Conservation (phyloP, 2,888 invertebrate species). For the Hedya salicella region DNA sequence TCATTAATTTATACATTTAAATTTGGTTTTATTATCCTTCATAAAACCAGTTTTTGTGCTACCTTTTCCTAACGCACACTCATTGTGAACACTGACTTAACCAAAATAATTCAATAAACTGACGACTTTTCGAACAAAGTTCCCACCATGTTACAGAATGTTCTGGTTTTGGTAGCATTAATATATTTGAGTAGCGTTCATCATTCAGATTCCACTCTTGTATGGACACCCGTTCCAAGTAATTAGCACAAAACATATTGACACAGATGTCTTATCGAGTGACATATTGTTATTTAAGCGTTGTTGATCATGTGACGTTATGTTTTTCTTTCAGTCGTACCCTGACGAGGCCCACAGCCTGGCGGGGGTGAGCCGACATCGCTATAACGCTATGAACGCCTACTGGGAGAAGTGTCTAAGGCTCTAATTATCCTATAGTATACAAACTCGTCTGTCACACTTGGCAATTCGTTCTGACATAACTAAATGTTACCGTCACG, state of each 20-base stretch:
- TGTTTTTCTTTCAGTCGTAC: slow-evolving; percentile 86
- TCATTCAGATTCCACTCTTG: neutral
- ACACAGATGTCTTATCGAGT: slow-evolving; percentile 16
- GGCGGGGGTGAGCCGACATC: slow-evolving; percentile 88
- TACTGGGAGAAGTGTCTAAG: slow-evolving; percentile 88
- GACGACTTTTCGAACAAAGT: neutral
- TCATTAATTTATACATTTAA: no score
- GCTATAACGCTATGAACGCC: slow-evolving; percentile 92
- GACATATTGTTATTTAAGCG: slow-evolving; percentile 3
- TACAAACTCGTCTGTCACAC: slow-evolving; percentile 25
- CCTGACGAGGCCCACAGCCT: slow-evolving; percentile 94
- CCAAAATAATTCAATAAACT: neutral
- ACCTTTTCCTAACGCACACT: neutral
- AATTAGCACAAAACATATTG: slow-evolving; percentile 16
- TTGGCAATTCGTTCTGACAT: slow-evolving; percentile 25
- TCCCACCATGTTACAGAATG: neutral
- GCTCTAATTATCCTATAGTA: slow-evolving; percentile 47
- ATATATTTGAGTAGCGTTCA: neutral
- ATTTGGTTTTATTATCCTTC: neutral
- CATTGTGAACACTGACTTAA: neutral
- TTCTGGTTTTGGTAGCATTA: neutral
- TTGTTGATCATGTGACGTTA: slow-evolving; percentile 5
- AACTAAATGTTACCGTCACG: slow-evolving; percentile 14
- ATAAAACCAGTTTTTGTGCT: neutral
- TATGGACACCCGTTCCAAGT: slow-evolving; percentile 2